Conservation (phyloP, 1,140 invertebrate genomes). For the Dinothrombium tinctorium region DNA sequence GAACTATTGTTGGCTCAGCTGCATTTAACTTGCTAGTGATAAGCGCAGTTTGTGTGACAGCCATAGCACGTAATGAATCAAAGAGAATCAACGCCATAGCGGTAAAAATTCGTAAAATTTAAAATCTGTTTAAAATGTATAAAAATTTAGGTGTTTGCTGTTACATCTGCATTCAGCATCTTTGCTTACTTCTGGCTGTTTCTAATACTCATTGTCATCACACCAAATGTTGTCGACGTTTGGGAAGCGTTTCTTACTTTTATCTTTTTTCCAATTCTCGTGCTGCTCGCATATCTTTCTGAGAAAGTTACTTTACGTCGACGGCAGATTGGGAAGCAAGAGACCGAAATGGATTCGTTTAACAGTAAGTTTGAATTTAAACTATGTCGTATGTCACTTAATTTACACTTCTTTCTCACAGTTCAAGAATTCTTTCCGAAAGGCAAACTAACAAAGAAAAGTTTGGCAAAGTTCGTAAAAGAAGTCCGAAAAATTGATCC, state of each 20-base stretch:
- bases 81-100: slow-evolving; percentile 27
- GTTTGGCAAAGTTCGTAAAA: slow-evolving; percentile 26
- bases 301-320: slow-evolving; percentile 24
- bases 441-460: slow-evolving; percentile 26
- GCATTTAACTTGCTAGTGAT: slow-evolving; percentile 37
- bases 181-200: slow-evolving; percentile 41
- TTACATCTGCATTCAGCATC: slow-evolving; percentile 30
- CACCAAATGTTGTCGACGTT: slow-evolving; percentile 28
- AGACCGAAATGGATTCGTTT: slow-evolving; percentile 23
- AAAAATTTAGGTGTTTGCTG: slow-evolving; percentile 32
- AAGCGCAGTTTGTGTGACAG: slow-evolving; percentile 31
- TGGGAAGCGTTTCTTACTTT: slow-evolving; percentile 38
- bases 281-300: slow-evolving; percentile 28
- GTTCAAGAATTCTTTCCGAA: slow-evolving; percentile 21
- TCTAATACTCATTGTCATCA: slow-evolving; percentile 26
- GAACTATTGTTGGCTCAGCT: slow-evolving; percentile 40
- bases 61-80: slow-evolving; percentile 26
- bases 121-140: too few species aligned
- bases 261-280: slow-evolving; percentile 31
- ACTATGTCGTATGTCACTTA: slow-evolving; percentile 3
- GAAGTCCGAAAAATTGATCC: slow-evolving; percentile 29
- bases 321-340: slow-evolving; percentile 19
- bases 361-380: slow-evolving; percentile 15
- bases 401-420: slow-evolving; percentile 8
- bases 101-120: too few species aligned